Evolutionary conservation across 2,113 vertebrate species (phyloP).

Genomic region (Cairina moschata): DNA sequence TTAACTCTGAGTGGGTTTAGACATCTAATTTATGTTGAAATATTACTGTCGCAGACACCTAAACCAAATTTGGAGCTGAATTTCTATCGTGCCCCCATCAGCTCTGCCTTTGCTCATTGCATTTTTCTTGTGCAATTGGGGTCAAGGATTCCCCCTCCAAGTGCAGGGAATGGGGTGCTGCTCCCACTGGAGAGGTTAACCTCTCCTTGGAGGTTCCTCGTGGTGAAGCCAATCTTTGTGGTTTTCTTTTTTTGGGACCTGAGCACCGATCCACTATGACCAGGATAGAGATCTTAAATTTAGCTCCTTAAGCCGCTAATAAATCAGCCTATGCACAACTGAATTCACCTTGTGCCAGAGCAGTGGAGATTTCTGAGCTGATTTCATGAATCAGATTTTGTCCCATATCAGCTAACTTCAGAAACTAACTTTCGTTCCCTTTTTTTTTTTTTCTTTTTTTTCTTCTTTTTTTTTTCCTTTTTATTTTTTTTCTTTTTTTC

Average conservation of each 20-base stretch:
- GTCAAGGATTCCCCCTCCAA: not conserved
- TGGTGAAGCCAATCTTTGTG: not conserved
- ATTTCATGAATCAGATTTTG: not conserved
- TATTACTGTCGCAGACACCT: not conserved
- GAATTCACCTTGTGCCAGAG: not conserved
- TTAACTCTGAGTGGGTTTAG: not conserved
- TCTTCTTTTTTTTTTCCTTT: not conserved
- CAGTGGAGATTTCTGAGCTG: not conserved
- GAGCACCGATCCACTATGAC: not conserved
- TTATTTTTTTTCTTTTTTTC: not conserved
- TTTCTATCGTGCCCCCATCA: not conserved
- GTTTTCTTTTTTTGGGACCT: not conserved
- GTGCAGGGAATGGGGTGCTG: not conserved
- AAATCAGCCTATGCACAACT: not conserved
- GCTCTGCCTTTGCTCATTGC: not conserved
- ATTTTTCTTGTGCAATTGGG: not conserved
- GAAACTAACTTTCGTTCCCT: not conserved
- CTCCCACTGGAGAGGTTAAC: not conserved
- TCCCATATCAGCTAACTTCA: not conserved
- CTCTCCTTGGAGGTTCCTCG: not conserved
- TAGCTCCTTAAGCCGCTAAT: not conserved
- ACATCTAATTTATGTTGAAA: not conserved
- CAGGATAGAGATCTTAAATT: not conserved
- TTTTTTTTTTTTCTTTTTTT: not conserved
- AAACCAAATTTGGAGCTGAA: not conserved